Base-by-base conservation (phyloP, 2,797 vertebrate species). In the Graptemys geographica region DNA sequence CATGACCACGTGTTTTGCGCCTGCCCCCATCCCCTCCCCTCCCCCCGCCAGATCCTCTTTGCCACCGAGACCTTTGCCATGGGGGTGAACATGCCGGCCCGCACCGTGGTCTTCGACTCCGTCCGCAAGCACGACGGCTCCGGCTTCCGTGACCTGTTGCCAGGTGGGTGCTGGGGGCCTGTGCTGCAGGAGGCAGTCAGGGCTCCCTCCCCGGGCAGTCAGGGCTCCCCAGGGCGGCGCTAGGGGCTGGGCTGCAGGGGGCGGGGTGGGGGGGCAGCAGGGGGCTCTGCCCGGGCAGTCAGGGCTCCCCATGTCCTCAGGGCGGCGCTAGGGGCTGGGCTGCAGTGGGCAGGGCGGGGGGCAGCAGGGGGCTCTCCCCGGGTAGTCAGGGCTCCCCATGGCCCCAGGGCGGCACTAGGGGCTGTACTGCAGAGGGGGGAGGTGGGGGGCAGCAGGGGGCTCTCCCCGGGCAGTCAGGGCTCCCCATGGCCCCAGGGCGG, bases 51-150 rank as follows among this genome's bases (percentile, higher is more conserved):
- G 99, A 99, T 99, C 94, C 98, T 99, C 82, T 99, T 99, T 93
- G 99, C 99, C 94, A 99, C 99, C 0, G 99, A 99, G 97, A 99
- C 99, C 0, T 99, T 99, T 62, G 99, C 99, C 1, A 99, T 99
- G 99, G 99, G 99, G 1, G 99, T 99, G 62, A 99, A 99, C 97
- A 99, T 99, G 99, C 99, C 99, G 0, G 99, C 99, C 41, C 98
- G 99, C 79, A 99, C 99, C 0, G 99, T 99, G 94, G 99, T 99
- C 90, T 99, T 99, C 2, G 99, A 99, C 98, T 99, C 98, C 92
- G 99, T 99, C 97, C 98, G 99, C 84, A 99, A 99, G 91, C 99
- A 99, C 1, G 99, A 99, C 3, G 99, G 99, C 19, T 98, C 98
- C 1, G 97, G 98, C 92, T 99, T 99, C 90, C 98, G 99, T 90